Evolutionary conservation across 2,797 vertebrate species (phyloP).

Genomic region (Bradypus variegatus): DNA sequence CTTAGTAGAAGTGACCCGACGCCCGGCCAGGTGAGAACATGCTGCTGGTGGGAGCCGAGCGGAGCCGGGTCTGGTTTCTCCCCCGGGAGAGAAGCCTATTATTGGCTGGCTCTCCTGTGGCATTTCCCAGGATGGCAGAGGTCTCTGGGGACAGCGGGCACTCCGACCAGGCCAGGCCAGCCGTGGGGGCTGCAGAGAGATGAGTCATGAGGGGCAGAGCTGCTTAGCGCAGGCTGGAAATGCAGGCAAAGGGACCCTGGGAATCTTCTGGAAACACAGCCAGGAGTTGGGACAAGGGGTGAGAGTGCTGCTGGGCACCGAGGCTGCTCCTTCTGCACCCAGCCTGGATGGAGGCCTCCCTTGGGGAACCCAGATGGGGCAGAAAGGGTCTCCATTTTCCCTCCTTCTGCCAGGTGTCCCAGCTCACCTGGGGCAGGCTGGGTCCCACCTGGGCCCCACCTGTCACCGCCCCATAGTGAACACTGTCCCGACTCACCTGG

Average conservation of each 20-base stretch:
- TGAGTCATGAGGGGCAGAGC: neutral
- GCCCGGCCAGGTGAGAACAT: neutral
- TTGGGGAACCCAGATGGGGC: too few relatives aligned
- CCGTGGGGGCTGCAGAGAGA: neutral
- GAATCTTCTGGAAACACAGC: neutral
- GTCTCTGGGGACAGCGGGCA: neutral
- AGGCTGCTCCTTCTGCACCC: neutral
- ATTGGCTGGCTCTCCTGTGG: neutral
- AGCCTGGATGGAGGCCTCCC: too few relatives aligned
- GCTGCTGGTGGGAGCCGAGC: neutral
- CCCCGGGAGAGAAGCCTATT: constrained; percentile 30
- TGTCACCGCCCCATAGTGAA: too few relatives aligned
- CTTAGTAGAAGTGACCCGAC: neutral
- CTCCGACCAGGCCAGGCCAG: neutral
- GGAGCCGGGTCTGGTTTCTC: neutral
- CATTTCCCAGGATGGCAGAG: neutral
- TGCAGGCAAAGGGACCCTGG: neutral
- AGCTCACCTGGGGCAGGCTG: too few relatives aligned
- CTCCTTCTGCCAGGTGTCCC: neutral
- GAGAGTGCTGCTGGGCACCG: fast-evolving
- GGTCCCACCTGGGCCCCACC: too few relatives aligned
- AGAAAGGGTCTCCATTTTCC: too few relatives aligned
- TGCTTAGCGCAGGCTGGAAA: neutral
- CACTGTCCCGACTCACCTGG: too few relatives aligned
- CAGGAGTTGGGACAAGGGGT: neutral